phyloP scores from a whole-genome alignment of 2,113 vertebrate species.

The Ochotona princeps region DNA sequence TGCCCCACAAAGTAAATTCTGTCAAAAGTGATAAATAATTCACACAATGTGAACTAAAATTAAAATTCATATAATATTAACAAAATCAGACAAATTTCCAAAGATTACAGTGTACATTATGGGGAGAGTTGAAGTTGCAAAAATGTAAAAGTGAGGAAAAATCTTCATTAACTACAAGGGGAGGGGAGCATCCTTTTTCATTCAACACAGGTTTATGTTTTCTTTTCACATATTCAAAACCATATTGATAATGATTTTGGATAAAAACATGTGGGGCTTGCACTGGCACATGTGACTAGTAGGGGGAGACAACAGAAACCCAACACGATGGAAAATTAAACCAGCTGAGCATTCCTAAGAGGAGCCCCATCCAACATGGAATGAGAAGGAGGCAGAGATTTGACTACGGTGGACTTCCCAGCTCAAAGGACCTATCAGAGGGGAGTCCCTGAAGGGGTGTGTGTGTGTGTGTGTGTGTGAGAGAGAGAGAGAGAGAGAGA shows the following conservation, averaged over 20 bases:
- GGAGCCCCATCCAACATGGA: not conserved
- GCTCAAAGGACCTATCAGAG: too few relatives aligned
- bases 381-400: not conserved
- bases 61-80: not conserved
- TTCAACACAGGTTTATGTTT: not conserved
- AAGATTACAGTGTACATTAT: not conserved
- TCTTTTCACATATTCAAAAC: not conserved
- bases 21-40: too few relatives aligned
- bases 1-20: too few relatives aligned
- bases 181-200: not conserved
- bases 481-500: too few relatives aligned
- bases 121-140: not conserved
- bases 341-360: not conserved
- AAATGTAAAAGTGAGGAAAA: not conserved
- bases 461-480: too few relatives aligned
- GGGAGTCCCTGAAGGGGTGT: too few relatives aligned
- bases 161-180: not conserved
- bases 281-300: not conserved
- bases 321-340: not conserved
- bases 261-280: not conserved
- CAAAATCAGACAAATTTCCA: not conserved
- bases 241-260: not conserved
- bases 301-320: not conserved
- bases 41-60: too few relatives aligned
- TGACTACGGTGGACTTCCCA: not conserved